Conservation (phyloP, 2,797 vertebrate genomes). For the Carduelis carduelis region DNA sequence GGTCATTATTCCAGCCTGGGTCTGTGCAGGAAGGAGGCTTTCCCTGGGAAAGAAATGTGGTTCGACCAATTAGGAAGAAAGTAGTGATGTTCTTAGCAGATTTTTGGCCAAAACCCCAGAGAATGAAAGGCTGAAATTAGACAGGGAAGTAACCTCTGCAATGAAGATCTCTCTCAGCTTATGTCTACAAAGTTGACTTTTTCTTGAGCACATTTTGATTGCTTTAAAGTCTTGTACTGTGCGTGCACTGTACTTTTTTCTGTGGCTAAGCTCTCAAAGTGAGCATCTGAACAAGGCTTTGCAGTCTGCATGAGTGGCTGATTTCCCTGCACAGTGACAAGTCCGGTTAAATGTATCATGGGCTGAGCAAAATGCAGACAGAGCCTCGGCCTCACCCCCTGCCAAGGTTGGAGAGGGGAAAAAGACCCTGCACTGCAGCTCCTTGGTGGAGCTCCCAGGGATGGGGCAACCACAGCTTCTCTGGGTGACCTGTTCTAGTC, state of each 20-base stretch:
- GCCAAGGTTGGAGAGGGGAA: background rate
- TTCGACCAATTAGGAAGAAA: background rate
- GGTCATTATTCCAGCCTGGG: background rate
- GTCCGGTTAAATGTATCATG: background rate
- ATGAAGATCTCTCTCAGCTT: background rate
- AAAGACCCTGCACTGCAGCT: background rate
- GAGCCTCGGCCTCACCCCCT: background rate
- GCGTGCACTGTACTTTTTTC: background rate
- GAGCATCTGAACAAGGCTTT: slow-evolving; percentile 15
- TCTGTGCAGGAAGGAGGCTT: background rate
- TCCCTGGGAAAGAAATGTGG: background rate
- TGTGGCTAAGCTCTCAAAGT: slow-evolving; percentile 4
- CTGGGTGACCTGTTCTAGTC: background rate
- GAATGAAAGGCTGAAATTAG: slow-evolving; percentile 6
- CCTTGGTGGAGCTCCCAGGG: background rate
- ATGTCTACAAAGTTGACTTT: background rate
- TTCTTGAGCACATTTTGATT: slow-evolving; percentile 12
- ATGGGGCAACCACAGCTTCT: background rate
- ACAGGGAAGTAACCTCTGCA: background rate
- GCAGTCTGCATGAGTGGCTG: background rate
- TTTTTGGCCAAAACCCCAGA: background rate
- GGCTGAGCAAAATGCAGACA: rapidly evolving
- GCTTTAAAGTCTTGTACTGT: background rate
- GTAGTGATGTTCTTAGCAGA: background rate
- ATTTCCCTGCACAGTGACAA: background rate